A percentile compares a stretch with the other conserved stretches of the same genome.
These are phyloP conservation scores for Tetragnatha versicolor DNA, from an alignment of 1,140 invertebrate species.

Conservation along the genomic window DNA sequence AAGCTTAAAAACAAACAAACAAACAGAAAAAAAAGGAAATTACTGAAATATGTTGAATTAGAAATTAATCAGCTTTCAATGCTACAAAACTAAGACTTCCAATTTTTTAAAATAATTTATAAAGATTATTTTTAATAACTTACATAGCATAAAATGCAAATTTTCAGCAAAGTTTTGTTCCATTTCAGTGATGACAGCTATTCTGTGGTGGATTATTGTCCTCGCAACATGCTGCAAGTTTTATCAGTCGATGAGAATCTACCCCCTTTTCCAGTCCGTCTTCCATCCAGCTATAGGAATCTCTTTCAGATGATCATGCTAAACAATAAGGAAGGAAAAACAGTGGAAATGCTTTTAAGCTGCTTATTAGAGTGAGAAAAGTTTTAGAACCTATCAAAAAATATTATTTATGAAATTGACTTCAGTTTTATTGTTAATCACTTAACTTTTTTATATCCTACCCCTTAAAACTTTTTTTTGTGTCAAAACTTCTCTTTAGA, in stretches of 20 bases:
- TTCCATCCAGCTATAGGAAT: slow-evolving; percentile 69
- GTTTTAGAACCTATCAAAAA: too few relatives aligned
- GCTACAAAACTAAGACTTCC: too few relatives aligned
- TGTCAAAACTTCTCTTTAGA: too few relatives aligned
- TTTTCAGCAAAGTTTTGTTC: neutral
- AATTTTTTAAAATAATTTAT: too few relatives aligned
- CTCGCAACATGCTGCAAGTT: slow-evolving; percentile 78
- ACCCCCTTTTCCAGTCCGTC: slow-evolving; percentile 63
- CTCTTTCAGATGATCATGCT: slow-evolving; percentile 80
- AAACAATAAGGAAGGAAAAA: slow-evolving; percentile 80
- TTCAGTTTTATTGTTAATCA: neutral
- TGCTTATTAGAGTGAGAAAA: slow-evolving; percentile 77
- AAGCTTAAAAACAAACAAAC: too few relatives aligned
- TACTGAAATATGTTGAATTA: too few relatives aligned
- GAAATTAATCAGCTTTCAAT: too few relatives aligned
- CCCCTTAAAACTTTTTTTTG: too few relatives aligned
- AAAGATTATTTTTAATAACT: too few relatives aligned
- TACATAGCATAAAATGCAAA: too few relatives aligned
- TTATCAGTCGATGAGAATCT: slow-evolving; percentile 63
- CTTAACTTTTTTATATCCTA: too few relatives aligned
- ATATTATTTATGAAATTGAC: slow-evolving; percentile 30
- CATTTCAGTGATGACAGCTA: slow-evolving; percentile 76
- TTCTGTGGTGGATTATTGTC: slow-evolving; percentile 81
- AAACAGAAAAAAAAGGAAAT: too few relatives aligned
- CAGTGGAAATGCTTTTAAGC: slow-evolving; percentile 78